Evolutionary conservation across 2,113 vertebrate species (phyloP), one percentile per base, ranked within the genome.

Genomic region (Cephalopterus ornatus): DNA sequence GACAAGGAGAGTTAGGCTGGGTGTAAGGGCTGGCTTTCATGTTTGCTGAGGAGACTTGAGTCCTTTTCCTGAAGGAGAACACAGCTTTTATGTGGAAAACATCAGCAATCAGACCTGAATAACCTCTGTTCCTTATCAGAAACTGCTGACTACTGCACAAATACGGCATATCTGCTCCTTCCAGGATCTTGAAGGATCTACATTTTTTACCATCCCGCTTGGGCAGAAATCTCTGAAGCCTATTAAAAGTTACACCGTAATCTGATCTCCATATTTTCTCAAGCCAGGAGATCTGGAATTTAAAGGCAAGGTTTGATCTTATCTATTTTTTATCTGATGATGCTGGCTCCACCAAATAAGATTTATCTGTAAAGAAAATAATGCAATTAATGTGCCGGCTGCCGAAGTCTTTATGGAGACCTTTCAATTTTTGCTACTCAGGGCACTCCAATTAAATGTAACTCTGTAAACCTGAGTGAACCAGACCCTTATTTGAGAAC

Each of bases 271-370:
- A 52, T 71, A 90, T 95, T 96, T 92, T 96, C 83, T 41, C 81
- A 76, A 90, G 75, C 53, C 93, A 80, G 95, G 94, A 80, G 85
- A 94, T 97, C 98, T 98, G 98, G 98, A 90, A 79, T 96, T 63
- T 92, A 98, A 98, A 98, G 97, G 93, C 97, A 92, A 97, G 97
- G 98, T 98, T 97, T 98, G 98, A 99, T 98, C 97, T 98, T 98
- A 98, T 98, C 98, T 96, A 50, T 86, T 97, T 95, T 89, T 98
- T 97, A 98, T 98, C 98, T 96, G 97, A 98, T 97, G 94, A 97
- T 97, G 94, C 95, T 92, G 97, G 97, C 97, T 98, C 98, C 98
- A 83, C 95, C 97, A 97, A 92, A 96, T 95, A 97, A 96, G 95
- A 97, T 98, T 98, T 97, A 97, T 97, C 97, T 97, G 95, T 90